Percentiles rank a stretch among this genome's conserved stretches.
These are phyloP conservation scores for Heliocidaris erythrogramma DNA, from an alignment of 35 echinoderm and acorn worm species.

Conservation along the genomic window DNA sequence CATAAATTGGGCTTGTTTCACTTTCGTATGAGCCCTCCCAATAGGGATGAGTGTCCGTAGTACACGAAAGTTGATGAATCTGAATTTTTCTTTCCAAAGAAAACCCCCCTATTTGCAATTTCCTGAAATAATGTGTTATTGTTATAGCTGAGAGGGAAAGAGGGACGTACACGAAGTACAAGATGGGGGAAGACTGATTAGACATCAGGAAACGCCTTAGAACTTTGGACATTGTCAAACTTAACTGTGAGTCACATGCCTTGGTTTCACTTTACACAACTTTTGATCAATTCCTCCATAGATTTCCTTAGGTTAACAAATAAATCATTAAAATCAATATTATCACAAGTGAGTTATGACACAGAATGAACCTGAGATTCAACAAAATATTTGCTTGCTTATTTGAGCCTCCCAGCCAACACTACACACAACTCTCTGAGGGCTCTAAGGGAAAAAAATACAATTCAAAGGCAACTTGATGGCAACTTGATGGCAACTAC, in stretches of 20 bases:
- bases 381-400: neutral
- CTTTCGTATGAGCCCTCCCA: conserved; percentile 16
- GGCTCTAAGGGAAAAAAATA: neutral
- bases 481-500: too few species aligned
- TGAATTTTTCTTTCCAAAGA: conserved; percentile 11
- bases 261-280: neutral
- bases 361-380: neutral
- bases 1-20: conserved; percentile 21
- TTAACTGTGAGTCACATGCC: neutral
- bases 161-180: neutral
- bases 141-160: neutral
- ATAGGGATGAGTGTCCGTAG: neutral
- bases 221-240: neutral
- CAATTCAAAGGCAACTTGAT: too few species aligned
- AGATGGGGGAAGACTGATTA: neutral
- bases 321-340: neutral
- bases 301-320: neutral
- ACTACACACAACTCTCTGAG: neutral
- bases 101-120: neutral
- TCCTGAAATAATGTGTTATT: conserved; percentile 18
- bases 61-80: conserved; percentile 36
- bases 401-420: neutral
- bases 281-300: neutral
- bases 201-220: neutral
- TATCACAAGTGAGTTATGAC: neutral